Evolutionary conservation across 1,140 invertebrate species (phyloP).

Genomic region (Drosophila nasuta): DNA sequence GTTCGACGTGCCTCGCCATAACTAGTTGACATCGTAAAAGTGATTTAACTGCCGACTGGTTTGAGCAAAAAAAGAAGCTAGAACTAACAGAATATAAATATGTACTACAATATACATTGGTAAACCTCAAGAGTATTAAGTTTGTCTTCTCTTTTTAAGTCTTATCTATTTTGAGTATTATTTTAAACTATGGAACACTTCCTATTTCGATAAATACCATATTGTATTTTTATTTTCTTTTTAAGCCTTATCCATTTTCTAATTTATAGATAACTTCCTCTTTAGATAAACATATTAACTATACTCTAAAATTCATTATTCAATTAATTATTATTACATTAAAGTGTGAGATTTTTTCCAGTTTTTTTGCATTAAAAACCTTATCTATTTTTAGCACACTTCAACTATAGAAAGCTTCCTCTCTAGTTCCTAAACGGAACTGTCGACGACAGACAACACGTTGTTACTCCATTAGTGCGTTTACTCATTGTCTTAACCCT

Average conservation of each 20-base stretch:
- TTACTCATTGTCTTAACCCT: slow-evolving; percentile 60
- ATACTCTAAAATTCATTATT: no score
- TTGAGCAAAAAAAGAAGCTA: not conserved
- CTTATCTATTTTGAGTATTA: no score
- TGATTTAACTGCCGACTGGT: slow-evolving; percentile 1
- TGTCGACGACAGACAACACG: slow-evolving; percentile 1
- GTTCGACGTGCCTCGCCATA: not conserved
- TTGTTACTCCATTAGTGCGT: slow-evolving; percentile 39
- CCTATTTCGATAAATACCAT: not conserved
- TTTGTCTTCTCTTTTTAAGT: no score
- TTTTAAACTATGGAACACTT: not conserved
- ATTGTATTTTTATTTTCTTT: not conserved
- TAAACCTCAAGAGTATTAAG: no score
- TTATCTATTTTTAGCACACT: slow-evolving; percentile 22
- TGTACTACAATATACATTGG: not conserved
- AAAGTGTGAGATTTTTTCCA: no score
- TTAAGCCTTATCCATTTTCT: slow-evolving; percentile 9
- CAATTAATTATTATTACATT: no score
- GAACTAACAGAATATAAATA: not conserved
- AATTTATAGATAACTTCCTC: slow-evolving; percentile 9
- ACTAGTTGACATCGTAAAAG: slow-evolving; percentile 9
- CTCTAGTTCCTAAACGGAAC: slow-evolving; percentile 27
- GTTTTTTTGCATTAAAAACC: not conserved
- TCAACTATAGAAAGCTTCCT: slow-evolving; percentile 7
- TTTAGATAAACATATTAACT: not conserved